Base-by-base conservation (phyloP, 2,113 vertebrate genomes). In the Neopipo cinnamomea region DNA sequence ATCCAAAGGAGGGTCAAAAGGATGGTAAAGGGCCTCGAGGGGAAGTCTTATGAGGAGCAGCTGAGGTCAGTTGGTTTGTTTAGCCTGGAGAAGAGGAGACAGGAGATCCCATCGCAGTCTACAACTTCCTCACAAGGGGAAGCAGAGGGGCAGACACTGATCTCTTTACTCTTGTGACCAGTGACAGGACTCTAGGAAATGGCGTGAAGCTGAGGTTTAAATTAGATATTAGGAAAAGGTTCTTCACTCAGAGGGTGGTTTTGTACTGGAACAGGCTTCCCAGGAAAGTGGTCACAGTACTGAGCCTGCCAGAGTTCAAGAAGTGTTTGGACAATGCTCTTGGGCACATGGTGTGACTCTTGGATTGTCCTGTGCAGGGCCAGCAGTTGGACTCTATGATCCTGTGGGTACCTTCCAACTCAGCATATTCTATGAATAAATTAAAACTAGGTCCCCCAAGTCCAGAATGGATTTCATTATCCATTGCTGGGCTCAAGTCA, bases 1-100 rank as follows among this genome's bases (percentile, higher is more conserved):
- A 30, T 61, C 53, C 53, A 53, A 14, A 89, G 23, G n/a, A 53
- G n/a, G 6, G 20, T 28, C 28, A n/a, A 0, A 1, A 53, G 20
- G 6, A 47, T 82, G 46, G n/a, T 75, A 24, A 61, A 53, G n/a
- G 39, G 9, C 11, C 61, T 82, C 41, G 62, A 68, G 24, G 24
- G 20, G 17, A 83, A 68, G 5, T n/a, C 0, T 0, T 11, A 14
- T 14, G 23, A 59, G 27, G 23, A 52, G 39, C 15, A 16, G 37
- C 44, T 59, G 61, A 75, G 28, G 33, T 67, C 46, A 25, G 20
- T 82, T n/a, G 44, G 33, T 67, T 5, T n/a, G 15, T 24, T 67
- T 52, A 61, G 46, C 12, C 39, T 67, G 11, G 37, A 55, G 72
- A 25, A 63, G 31, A 56, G 31, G 42, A 13, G 42, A 50, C 14